Percentiles rank a stretch among this genome's conserved stretches.
phyloP scores from a whole-genome alignment of 1,140 invertebrate species.

The Thereuonema tuberculata region DNA sequence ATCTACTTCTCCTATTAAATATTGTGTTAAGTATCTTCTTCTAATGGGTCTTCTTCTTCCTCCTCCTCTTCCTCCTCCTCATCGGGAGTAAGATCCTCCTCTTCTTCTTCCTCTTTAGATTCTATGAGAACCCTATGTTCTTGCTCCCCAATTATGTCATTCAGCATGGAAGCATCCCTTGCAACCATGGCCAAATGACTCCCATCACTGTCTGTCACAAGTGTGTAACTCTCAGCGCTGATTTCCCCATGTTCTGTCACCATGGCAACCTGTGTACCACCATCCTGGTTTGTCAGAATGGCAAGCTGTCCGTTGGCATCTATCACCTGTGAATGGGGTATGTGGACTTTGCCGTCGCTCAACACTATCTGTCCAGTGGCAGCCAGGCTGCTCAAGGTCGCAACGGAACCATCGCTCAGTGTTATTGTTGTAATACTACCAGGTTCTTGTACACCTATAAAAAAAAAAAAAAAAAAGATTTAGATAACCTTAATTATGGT shows the following conservation, averaged over 20 bases:
- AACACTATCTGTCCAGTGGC: conserved; percentile 3
- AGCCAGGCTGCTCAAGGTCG: neutral
- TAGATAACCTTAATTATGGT: too few species aligned
- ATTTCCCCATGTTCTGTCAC: conserved; percentile 2
- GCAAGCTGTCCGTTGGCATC: neutral
- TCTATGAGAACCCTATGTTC: neutral
- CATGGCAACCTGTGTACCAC: neutral
- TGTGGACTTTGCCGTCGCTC: conserved; percentile 2
- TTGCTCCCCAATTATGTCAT: neutral
- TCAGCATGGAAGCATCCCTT: neutral
- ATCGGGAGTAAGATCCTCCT: neutral
- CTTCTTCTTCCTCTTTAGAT: neutral
- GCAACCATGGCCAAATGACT: neutral
- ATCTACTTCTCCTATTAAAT: neutral
- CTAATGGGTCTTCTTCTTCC: neutral
- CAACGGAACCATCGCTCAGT: neutral
- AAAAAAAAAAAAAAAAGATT: too few species aligned
- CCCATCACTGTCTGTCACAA: neutral
- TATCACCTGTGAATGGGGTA: neutral
- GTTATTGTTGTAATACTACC: neutral
- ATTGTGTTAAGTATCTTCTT: neutral
- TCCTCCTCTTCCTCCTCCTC: neutral
- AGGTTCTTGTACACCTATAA: neutral
- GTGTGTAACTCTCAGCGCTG: neutral
- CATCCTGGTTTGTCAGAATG: neutral